Evolutionary conservation across 2,113 vertebrate genomes (phyloP).

Genomic region (Heloderma charlesbogerti): DNA sequence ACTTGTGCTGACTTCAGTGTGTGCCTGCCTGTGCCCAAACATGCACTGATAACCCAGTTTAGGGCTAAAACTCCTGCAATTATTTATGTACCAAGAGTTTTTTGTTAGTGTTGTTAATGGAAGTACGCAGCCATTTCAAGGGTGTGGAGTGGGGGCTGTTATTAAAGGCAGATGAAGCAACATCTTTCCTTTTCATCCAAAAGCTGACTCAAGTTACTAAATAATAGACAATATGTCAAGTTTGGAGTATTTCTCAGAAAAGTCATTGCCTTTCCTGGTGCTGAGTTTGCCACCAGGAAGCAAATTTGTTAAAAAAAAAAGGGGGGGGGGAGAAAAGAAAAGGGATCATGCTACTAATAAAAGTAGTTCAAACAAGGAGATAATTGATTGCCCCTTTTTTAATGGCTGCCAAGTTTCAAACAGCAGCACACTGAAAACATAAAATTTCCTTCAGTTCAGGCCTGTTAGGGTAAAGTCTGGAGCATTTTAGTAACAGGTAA

Average conservation of each 20-base stretch:
- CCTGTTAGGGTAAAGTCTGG: background rate
- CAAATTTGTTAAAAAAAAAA: background rate
- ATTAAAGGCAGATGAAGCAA: conserved; percentile 19
- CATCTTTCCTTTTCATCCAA: conserved; percentile 9
- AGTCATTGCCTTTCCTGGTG: background rate
- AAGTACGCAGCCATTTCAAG: conserved; percentile 36
- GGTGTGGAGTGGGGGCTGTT: conserved; percentile 23
- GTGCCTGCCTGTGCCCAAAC: conserved; percentile 65
- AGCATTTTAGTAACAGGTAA: background rate
- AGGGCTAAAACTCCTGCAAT: conserved; percentile 7
- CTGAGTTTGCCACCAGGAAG: background rate
- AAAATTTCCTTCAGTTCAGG: background rate
- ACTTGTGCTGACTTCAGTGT: conserved; percentile 74
- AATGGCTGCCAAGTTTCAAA: background rate
- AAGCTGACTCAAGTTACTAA: background rate
- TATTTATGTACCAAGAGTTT: conserved; percentile 52
- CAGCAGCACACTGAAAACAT: background rate
- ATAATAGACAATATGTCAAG: background rate
- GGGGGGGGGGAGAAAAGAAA: background rate
- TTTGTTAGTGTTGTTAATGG: conserved; percentile 46
- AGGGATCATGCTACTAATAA: background rate
- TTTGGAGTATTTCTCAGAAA: conserved; percentile 8
- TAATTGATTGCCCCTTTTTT: background rate
- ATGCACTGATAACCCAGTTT: conserved; percentile 56
- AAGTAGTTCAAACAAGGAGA: background rate